Conservation (phyloP, 2,797 vertebrate species). For the Fistularia commersonii region DNA sequence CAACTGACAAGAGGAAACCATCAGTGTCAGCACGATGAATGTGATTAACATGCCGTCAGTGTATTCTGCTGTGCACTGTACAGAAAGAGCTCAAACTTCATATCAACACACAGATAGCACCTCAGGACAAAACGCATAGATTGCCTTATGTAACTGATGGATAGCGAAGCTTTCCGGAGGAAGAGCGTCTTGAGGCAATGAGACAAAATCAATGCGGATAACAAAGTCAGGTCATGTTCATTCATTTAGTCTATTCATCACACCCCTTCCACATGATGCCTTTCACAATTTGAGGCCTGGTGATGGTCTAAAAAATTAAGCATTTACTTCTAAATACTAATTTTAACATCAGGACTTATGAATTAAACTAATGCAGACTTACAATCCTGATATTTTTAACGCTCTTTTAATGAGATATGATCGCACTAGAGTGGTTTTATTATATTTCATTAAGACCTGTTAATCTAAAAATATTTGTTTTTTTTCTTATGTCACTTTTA, state of each 20-base stretch:
- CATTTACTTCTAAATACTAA: too few species aligned
- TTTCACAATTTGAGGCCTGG: background rate
- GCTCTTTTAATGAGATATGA: too few species aligned
- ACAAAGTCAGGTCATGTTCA: slow-evolving; percentile 12
- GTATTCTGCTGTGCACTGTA: slow-evolving; percentile 27
- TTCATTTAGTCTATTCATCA: slow-evolving; percentile 10
- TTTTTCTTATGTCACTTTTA: too few species aligned
- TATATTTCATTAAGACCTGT: too few species aligned
- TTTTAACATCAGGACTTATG: too few species aligned
- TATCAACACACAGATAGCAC: slow-evolving; percentile 11
- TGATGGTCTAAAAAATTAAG: too few species aligned
- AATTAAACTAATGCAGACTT: too few species aligned
- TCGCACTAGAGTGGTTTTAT: too few species aligned
- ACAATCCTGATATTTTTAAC: too few species aligned
- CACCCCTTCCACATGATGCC: background rate
- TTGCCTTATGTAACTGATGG: slow-evolving; percentile 48
- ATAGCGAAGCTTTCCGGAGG: slow-evolving; percentile 18
- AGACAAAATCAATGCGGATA: slow-evolving; percentile 37
- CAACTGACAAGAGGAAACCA: slow-evolving; percentile 41
- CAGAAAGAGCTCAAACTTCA: background rate
- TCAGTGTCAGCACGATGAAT: slow-evolving; percentile 21
- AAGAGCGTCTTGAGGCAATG: slow-evolving; percentile 20
- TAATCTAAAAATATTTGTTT: too few species aligned
- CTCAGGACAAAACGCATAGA: slow-evolving; percentile 16
- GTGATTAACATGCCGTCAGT: slow-evolving; percentile 46